Conservation (phyloP, 2,113 vertebrate genomes). For the Regulus satrapa region DNA sequence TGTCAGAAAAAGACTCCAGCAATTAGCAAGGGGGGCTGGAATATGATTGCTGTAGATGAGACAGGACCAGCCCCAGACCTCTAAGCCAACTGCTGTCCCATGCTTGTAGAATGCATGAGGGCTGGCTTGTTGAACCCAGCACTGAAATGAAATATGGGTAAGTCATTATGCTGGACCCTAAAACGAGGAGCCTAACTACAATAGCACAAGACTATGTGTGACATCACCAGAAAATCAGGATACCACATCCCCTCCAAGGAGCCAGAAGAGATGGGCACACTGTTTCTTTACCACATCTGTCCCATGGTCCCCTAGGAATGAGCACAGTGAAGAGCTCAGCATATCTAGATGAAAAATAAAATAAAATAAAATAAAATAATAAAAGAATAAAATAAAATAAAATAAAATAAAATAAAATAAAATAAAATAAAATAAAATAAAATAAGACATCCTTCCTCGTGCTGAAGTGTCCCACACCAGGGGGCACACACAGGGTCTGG, state of each 20-base stretch:
- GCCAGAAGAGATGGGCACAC: neutral
- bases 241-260: rapidly evolving
- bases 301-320: neutral
- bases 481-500: neutral
- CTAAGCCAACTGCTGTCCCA: neutral
- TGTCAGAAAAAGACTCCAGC: neutral
- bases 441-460: neutral
- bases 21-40: neutral
- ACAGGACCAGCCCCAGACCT: neutral
- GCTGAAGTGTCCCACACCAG: neutral
- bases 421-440: neutral
- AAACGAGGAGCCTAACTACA: neutral
- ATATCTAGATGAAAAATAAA: neutral
- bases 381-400: neutral
- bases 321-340: neutral
- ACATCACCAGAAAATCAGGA: neutral
- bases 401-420: neutral
- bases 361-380: neutral
- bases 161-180: neutral
- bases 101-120: neutral
- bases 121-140: neutral
- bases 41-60: neutral
- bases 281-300: neutral
- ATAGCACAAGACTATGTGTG: rapidly evolving
- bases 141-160: neutral